A percentile compares a stretch with the other conserved stretches of the same genome.
Evolutionary conservation across 92 coral and sea anemone genomes (phyloP).

Genomic region (Porites cylindrica): DNA sequence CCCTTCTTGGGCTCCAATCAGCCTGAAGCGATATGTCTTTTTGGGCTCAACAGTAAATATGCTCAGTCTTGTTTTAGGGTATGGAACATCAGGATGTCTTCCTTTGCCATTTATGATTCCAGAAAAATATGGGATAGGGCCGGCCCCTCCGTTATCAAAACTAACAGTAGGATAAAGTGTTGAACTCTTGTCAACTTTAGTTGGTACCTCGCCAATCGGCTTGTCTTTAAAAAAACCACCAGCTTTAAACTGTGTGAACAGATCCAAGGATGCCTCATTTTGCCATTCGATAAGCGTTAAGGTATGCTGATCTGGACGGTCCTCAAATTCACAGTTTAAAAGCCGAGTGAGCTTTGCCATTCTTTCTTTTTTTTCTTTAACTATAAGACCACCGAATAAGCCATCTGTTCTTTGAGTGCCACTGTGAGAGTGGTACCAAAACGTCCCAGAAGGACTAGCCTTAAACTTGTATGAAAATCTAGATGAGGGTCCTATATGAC

Average conservation of each 20-base stretch:
- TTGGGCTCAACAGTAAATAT: no score
- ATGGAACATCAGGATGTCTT: no score
- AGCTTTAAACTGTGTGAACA: slow-evolving; percentile 50
- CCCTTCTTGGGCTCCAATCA: not conserved
- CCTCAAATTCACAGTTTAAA: slow-evolving; percentile 14
- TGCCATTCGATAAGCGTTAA: slow-evolving; percentile 69
- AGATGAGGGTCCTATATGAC: slow-evolving; percentile 64
- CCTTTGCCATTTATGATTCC: no score
- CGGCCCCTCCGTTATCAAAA: no score
- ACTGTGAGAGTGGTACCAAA: slow-evolving; percentile 92
- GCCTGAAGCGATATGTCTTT: no score
- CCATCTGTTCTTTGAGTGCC: slow-evolving; percentile 86
- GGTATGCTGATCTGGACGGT: slow-evolving; percentile 57
- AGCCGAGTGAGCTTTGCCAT: not conserved
- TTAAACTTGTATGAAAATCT: slow-evolving; percentile 77
- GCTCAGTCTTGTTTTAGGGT: no score
- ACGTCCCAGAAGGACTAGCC: slow-evolving; percentile 88
- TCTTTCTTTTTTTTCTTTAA: slow-evolving; percentile 32
- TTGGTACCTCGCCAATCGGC: slow-evolving; percentile 63
- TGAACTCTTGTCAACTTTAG: not conserved
- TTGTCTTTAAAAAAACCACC: slow-evolving; percentile 30
- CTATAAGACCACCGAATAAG: slow-evolving; percentile 83
- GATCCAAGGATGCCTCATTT: slow-evolving; percentile 62
- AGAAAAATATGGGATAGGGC: no score
- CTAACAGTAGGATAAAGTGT: no score